These are phyloP conservation scores for Orientallactaga bullata DNA, from an alignment of 2,113 vertebrate species.

Conservation along the genomic window DNA sequence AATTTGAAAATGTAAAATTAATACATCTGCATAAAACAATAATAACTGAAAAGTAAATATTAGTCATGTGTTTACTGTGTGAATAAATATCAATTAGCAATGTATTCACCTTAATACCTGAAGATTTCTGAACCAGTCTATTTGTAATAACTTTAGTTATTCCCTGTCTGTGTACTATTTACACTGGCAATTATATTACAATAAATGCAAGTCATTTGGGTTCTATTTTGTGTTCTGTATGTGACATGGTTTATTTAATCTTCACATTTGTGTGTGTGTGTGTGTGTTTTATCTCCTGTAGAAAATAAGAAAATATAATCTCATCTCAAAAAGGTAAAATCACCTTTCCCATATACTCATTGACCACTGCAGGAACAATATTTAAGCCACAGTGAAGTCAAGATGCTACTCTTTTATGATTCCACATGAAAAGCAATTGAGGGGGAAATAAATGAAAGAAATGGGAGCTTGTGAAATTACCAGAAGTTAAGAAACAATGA, in stretches of 20 bases:
- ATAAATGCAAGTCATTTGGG: slow-evolving; percentile 18
- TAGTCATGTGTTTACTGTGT: neutral
- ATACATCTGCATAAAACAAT: neutral
- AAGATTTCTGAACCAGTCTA: neutral
- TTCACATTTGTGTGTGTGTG: neutral
- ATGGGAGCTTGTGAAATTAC: neutral
- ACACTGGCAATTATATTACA: neutral
- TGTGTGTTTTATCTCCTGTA: neutral
- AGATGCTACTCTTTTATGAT: neutral
- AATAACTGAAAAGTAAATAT: slow-evolving; percentile 28
- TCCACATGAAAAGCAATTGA: neutral
- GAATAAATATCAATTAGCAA: slow-evolving; percentile 4
- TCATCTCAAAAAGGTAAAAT: neutral
- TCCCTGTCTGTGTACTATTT: neutral
- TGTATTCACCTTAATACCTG: neutral
- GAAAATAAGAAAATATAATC: neutral
- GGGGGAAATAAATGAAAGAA: neutral
- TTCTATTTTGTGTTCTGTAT: neutral
- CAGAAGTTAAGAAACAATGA: neutral
- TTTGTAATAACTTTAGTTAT: neutral
- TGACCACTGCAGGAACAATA: neutral
- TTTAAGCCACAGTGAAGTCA: neutral
- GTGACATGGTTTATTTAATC: slow-evolving; percentile 12
- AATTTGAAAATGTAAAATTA: neutral
- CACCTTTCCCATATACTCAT: neutral